These are phyloP conservation scores for Coregonus clupeaformis DNA, from an alignment of 2,113 vertebrate species.

Conservation along the genomic window DNA sequence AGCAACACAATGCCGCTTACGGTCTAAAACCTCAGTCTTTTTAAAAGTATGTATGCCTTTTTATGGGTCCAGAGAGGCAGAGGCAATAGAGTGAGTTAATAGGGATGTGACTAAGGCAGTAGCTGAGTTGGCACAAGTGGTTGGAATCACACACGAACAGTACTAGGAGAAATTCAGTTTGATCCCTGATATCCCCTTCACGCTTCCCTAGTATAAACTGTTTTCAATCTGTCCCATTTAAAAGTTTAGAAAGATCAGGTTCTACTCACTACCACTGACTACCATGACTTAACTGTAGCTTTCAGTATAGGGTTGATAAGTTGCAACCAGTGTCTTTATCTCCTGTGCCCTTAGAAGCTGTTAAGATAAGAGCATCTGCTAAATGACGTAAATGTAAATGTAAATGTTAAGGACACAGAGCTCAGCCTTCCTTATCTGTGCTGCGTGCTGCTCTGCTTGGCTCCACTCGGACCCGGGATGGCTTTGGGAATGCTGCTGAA, in stretches of 20 bases:
- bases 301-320: not conserved
- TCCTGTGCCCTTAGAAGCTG: slow-evolving; percentile 34
- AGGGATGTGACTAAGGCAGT: slow-evolving; percentile 54
- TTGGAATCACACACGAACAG: slow-evolving; percentile 45
- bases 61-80: slow-evolving; percentile 34
- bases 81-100: slow-evolving; percentile 15
- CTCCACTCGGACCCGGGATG: slow-evolving; percentile 34
- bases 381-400: no score
- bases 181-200: slow-evolving; percentile 33
- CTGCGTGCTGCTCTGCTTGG: slow-evolving; percentile 28
- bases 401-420: slow-evolving; percentile 34
- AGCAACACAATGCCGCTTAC: slow-evolving; percentile 48
- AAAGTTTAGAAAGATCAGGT: no score
- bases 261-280: not conserved
- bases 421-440: slow-evolving; percentile 48
- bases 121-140: slow-evolving; percentile 37
- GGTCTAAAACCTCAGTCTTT: slow-evolving; percentile 52
- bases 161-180: slow-evolving; percentile 59
- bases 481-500: slow-evolving; percentile 44
- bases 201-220: no score
- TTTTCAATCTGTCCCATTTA: no score
- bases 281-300: not conserved
- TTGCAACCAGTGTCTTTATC: slow-evolving; percentile 3
- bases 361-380: no score
- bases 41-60: slow-evolving; percentile 57